phyloP scores from a whole-genome alignment of 2,888 invertebrate genomes.

The Cordilura impudica region DNA sequence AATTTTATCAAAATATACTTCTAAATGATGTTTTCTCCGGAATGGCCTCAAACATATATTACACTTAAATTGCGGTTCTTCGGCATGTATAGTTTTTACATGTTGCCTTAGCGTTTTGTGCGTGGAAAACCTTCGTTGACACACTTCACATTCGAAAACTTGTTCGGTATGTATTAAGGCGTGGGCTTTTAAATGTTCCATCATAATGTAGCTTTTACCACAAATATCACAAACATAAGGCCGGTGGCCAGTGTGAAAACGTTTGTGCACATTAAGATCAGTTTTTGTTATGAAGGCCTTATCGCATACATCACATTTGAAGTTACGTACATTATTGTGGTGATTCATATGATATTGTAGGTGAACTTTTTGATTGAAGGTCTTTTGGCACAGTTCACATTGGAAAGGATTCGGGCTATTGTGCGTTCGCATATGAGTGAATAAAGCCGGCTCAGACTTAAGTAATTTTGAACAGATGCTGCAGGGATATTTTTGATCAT shows the following conservation, averaged over 20 bases:
- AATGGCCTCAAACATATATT: slow-evolving; percentile 67
- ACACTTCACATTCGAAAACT: slow-evolving; percentile 67
- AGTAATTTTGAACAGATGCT: slow-evolving; percentile 62
- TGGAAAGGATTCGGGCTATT: slow-evolving; percentile 43
- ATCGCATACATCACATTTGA: slow-evolving; percentile 67
- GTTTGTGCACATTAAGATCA: slow-evolving; percentile 68
- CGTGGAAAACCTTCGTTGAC: slow-evolving; percentile 68
- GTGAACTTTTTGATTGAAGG: slow-evolving; percentile 70
- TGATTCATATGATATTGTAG: slow-evolving; percentile 67
- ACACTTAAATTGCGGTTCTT: slow-evolving; percentile 67
- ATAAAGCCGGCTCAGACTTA: slow-evolving; percentile 62
- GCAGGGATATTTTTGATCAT: slow-evolving; percentile 63
- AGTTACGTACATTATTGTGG: slow-evolving; percentile 70
- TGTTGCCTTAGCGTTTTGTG: slow-evolving; percentile 69
- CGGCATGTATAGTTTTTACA: slow-evolving; percentile 67
- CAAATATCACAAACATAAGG: slow-evolving; percentile 70
- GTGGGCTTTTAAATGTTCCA: slow-evolving; percentile 70
- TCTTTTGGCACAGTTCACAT: slow-evolving; percentile 67
- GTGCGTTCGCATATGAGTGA: slow-evolving; percentile 68
- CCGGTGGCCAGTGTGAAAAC: slow-evolving; percentile 68
- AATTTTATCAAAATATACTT: slow-evolving; percentile 52
- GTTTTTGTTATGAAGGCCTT: slow-evolving; percentile 68
- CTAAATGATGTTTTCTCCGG: slow-evolving; percentile 70
- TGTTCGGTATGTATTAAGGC: slow-evolving; percentile 68
- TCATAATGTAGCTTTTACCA: slow-evolving; percentile 68